Base-by-base conservation (phyloP, 2,888 invertebrate species). In the Cheilosia vernalis region DNA sequence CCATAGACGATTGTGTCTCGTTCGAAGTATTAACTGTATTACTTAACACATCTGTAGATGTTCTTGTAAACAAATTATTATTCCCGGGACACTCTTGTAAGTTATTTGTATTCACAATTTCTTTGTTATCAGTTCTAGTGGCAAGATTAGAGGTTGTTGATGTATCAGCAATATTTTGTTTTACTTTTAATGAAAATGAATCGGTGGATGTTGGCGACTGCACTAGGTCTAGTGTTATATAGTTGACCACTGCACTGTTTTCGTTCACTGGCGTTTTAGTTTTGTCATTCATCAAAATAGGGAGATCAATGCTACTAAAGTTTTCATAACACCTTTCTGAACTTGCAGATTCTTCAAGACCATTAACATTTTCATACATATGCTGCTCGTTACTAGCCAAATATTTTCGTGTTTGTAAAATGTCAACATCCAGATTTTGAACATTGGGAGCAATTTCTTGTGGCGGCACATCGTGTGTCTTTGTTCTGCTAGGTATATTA, bases 181-280 rank as follows among this genome's bases (percentile, higher is more conserved):
- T 85, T 6, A 77, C n/a, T 72, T 85, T 85, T 10, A 85, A n/a
- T 21, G 85, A 85, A 67, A 85, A 85, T 19, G 85, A 85, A 24
- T 85, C 89, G 0, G 88, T 88, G 2, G 90, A 90, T 74, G 90
- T 91, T 0, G 90, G 89, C 2, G 91, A 90, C 40, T 92, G 92
- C 87, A 92, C 91, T 27, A 92, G 79, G 85, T 92, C 92, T 1
- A 92, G 87, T 1, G 92, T 90, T 64, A 92, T 92, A 58, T 92
- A 92, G 88, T 92, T 92, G 1, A 92, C 91, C 40, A 87, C 88
- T 30, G 88, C 82, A 21, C 67, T 61, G 15, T 63, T 81, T 58
- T 87, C 60, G 42, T 76, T 76, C 51, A 61, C 61, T 56, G 70
- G 44, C 30, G 81, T 72, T 67, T 85, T 83, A 1, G 9, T 53